Base-by-base conservation (phyloP, 1,140 invertebrate genomes). In the Adelges cooleyi region DNA sequence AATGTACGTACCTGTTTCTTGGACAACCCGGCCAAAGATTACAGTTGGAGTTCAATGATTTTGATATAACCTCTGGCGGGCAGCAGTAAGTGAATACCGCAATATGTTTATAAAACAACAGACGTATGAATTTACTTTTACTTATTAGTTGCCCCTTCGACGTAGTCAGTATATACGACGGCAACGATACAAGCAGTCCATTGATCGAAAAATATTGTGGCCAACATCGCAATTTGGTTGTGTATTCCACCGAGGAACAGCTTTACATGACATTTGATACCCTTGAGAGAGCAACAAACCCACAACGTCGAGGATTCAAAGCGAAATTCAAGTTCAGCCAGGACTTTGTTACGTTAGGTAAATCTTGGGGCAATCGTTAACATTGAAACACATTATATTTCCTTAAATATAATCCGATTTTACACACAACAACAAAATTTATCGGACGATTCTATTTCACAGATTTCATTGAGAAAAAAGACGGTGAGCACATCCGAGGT, bases 131-230 rank as follows among this genome's bases (percentile, higher is more conserved):
- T n/a, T n/a, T n/a, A 33, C 5, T 33, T 33, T 33, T 11, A 33
- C 68, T 70, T 76, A 76, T 13, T 79, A 98, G 95, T 75, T 99
- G 96, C 80, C 96, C 96, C 62, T 96, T 97, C 80, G 96, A 98
- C 79, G 92, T 88, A 77, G 86, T 99, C 66, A 92, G 91, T 78
- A 86, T 99, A 65, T 96, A 90, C 77, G 96, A 99, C 78, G 96
- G 96, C 66, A 78, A 84, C 56, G 84, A 89, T 72, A 87, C 86
- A 74, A 80, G 83, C 49, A 84, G 86, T 69, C 87, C 92, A 36
- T 84, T 93, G 71, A 96, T 99, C 73, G 92, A 92, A 71, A 96
- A 91, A 65, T 97, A 98, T 76, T 99, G 96, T 78, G 95, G 95
- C 68, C 94, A 97, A 78, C 92, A 96, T 77, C 82, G 92, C 72